Conservation (phyloP, 1,140 invertebrate species). For the Papilio xuthus region DNA sequence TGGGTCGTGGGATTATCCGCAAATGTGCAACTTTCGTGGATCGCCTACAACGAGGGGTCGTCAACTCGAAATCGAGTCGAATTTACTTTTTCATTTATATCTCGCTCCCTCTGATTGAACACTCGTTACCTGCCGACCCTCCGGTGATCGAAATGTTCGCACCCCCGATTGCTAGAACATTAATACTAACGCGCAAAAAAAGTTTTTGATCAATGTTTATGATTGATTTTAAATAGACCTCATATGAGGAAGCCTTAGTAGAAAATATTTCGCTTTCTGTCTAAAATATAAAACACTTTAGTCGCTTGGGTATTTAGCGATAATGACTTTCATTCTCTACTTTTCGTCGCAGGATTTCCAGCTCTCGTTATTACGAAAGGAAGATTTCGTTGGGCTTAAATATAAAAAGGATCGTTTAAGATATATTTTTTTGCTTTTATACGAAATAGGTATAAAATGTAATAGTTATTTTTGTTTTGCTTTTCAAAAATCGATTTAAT, state of each 20-base stretch:
- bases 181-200: not conserved
- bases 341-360: not conserved
- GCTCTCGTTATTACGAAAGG: not conserved
- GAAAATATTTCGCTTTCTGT: not conserved
- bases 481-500: not conserved
- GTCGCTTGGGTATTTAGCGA: not conserved
- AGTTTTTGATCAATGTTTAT: not conserved
- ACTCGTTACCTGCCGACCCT: slow-evolving; percentile 42
- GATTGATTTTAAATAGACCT: not conserved
- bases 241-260: not conserved
- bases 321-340: not conserved
- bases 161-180: not conserved
- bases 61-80: slow-evolving; percentile 42
- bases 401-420: not conserved
- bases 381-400: not conserved
- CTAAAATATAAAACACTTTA: not conserved
- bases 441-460: not conserved
- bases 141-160: slow-evolving; percentile 49
- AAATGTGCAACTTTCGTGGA: slow-evolving; percentile 20
- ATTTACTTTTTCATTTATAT: slow-evolving; percentile 62
- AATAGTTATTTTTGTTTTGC: not conserved
- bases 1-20: not conserved
- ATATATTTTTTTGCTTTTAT: not conserved
- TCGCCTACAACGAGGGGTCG: slow-evolving; percentile 32
- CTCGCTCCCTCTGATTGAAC: slow-evolving; percentile 50